Evolutionary conservation across 2,113 vertebrate species (phyloP), one percentile per base, ranked within the genome.

Genomic region (Psephotus haematonotus): DNA sequence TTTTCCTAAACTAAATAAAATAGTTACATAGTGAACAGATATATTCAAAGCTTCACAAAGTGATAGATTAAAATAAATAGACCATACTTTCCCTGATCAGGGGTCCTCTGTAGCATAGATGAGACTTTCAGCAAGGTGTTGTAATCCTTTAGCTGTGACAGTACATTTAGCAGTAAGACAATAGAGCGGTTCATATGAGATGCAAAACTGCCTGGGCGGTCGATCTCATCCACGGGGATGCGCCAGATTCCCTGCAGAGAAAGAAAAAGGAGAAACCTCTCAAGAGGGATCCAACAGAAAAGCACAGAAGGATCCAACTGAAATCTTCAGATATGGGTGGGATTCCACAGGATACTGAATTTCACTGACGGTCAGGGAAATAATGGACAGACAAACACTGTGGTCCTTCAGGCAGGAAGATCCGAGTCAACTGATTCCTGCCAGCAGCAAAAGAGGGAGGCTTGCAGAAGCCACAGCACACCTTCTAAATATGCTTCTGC

Each of bases 171-270:
- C 94, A 99, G 97, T 46, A 99, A 98, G 84, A 99, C 99, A 78
- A 99, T 99, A 82, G 99, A 99, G 95, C 99, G 98, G 98, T 99
- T 99, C 99, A 99, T 99, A 98, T 99, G 99, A 98, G 99, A 99
- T 41, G 99, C 99, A 60, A 99, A 99, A 97, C 99, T 99, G 97
- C 99, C 99, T 0, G 99, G 99, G 81, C 99, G 99, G 98, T 99
- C 99, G 37, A 99, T 99, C 98, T 99, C 99, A 98, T 99, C 99
- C 98, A 99, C 99, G 77, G 99, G 99, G 98, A 99, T 99, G 95
- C 99, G 99, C 99, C 99, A 99, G 98, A 99, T 99, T 98, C 99
- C 99, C 99, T 99, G 97, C 55, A 64, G 22, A 29, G 31, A 24
- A 28, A 33, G 47, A 29, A 82, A 47, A 57, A 92, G 65, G 29